Evolutionary conservation across 2,888 invertebrate genomes (phyloP).

Genomic region (Leptinotarsa rubiginosa): DNA sequence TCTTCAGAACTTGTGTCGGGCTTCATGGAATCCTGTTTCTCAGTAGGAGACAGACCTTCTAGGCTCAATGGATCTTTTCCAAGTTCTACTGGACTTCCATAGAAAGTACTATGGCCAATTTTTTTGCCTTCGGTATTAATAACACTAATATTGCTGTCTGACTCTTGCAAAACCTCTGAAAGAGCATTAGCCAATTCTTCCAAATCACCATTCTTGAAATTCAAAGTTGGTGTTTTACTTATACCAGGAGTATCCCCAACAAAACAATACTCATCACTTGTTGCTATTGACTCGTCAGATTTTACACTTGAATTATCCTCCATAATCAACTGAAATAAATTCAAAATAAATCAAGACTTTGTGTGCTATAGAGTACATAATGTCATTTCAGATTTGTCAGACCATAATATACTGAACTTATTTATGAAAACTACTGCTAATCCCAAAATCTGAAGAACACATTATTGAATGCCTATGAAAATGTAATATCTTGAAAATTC

Average conservation of each 20-base stretch:
- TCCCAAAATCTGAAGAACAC: neutral
- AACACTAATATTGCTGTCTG: conserved; percentile 55
- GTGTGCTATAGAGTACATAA: no score
- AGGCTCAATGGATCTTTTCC: conserved; percentile 60
- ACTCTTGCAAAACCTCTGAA: conserved; percentile 69
- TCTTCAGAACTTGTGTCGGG: conserved; percentile 82
- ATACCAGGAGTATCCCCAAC: conserved; percentile 70
- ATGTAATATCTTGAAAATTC: neutral
- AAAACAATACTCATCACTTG: conserved; percentile 79
- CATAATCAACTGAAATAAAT: conserved; percentile 65
- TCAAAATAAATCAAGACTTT: neutral
- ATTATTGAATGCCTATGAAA: conserved; percentile 6
- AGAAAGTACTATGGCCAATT: conserved; percentile 70
- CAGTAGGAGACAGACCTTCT: conserved; percentile 65
- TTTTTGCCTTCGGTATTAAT: conserved; percentile 62
- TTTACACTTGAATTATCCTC: conserved; percentile 77
- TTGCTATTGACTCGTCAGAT: conserved; percentile 77
- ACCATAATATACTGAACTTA: no score
- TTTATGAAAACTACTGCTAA: neutral
- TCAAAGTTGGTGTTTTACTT: conserved; percentile 70
- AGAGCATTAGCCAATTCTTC: conserved; percentile 74
- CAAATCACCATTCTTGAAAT: conserved; percentile 74
- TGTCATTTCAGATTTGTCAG: no score
- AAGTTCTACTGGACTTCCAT: conserved; percentile 62
- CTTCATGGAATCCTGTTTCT: conserved; percentile 85